Evolutionary conservation across 2,113 vertebrate genomes (phyloP).

Genomic region (Leucopternis melanops): DNA sequence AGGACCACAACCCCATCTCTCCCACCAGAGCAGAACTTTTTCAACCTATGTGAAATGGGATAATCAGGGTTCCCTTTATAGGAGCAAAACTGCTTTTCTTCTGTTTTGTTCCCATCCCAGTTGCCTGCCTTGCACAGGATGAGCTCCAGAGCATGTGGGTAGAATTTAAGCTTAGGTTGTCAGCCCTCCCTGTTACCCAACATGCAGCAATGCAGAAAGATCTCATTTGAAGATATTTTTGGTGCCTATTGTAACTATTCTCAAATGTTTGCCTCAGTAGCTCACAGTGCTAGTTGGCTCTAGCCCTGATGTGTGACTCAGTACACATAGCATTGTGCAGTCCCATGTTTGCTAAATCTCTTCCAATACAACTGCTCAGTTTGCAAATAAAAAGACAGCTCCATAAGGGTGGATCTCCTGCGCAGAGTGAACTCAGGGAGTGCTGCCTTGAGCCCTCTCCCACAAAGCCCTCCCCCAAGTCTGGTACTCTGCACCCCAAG

Average conservation of each 20-base stretch:
- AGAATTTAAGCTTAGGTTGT: background rate
- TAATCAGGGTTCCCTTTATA: background rate
- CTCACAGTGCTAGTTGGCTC: conserved; percentile 41
- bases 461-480: background rate
- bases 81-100: background rate
- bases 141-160: conserved; percentile 17
- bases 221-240: conserved; percentile 58
- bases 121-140: background rate
- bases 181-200: conserved; percentile 22
- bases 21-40: background rate
- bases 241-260: conserved; percentile 54
- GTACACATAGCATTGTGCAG: conserved; percentile 19
- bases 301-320: conserved; percentile 54
- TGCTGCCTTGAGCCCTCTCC: background rate
- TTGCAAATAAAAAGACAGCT: conserved; percentile 59
- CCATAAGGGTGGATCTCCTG: background rate
- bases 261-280: conserved; percentile 56
- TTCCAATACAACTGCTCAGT: conserved; percentile 50
- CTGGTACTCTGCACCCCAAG: background rate
- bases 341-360: conserved; percentile 49
- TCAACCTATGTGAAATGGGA: background rate
- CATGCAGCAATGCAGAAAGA: conserved; percentile 46
- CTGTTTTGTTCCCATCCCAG: background rate
- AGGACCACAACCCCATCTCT: background rate
- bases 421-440: background rate